Conservation (phyloP, 2,113 vertebrate species). For the Lepisosteus oculatus region DNA sequence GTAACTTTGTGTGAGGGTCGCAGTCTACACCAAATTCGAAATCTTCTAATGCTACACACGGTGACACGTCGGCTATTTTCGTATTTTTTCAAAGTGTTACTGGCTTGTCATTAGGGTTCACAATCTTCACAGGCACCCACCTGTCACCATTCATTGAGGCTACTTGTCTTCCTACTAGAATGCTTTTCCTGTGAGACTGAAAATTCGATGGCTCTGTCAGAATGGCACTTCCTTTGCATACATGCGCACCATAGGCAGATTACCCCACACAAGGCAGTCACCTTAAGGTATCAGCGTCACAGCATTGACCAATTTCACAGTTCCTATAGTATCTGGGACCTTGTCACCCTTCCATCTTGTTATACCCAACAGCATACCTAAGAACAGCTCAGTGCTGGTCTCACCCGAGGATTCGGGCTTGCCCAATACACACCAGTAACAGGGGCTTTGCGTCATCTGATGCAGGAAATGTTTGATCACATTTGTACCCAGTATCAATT, state of each 20-base stretch:
- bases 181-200: conserved; percentile 6
- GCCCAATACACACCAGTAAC: conserved; percentile 20
- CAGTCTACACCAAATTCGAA: neutral
- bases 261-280: conserved; percentile 26
- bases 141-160: conserved; percentile 18
- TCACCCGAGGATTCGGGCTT: neutral
- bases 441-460: conserved; percentile 19
- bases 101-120: conserved; percentile 14
- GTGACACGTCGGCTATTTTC: conserved; percentile 27
- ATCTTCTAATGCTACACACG: conserved; percentile 26
- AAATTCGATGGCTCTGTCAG: conserved; percentile 23
- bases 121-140: conserved; percentile 28
- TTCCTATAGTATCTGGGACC: conserved; percentile 24
- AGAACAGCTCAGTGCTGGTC: conserved; percentile 18
- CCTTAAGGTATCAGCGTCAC: conserved; percentile 3
- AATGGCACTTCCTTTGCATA: conserved; percentile 25
- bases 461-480: conserved; percentile 20
- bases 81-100: conserved; percentile 24
- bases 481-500: conserved; percentile 28
- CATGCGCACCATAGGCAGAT: neutral
- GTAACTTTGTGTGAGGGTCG: neutral
- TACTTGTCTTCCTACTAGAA: conserved; percentile 11
- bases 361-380: conserved; percentile 23
- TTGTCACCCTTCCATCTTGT: conserved; percentile 13
- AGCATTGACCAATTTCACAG: conserved; percentile 20